Evolutionary conservation across 2,797 vertebrate species (phyloP), one percentile per base, ranked within the genome.

Genomic region (Protosalanx chinensis): DNA sequence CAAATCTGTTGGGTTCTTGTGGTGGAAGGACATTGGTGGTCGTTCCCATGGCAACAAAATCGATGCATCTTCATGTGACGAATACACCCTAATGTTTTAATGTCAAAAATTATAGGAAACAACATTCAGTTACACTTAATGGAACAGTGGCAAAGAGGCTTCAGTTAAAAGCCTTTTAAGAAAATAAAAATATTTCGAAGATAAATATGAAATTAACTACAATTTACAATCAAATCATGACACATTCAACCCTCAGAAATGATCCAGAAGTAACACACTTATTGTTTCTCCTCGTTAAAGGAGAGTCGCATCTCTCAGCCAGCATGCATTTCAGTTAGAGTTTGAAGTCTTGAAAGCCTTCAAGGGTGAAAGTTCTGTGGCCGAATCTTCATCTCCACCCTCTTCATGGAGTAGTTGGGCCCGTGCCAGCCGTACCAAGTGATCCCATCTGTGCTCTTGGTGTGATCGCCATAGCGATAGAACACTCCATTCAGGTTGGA

Each of bases 381-480:
- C 32, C 97, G 92, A 75, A 99, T 95, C 89, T 98, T 99, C 96
- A 99, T 98, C 91, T 99, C 97, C 0, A 96, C 96, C 64, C 92
- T 91, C 85, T 94, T 98, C 81, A 99, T 86, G 20, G 98, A 99
- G 49, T 98, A 98, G 88, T 88, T 94, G 20, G 96, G 94, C 1
- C 98, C 97, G 0, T 97, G 96, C 98, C 98, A 99, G 10, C 94
- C 94, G 0, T 98, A 98, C 98, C 98, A 99, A 84, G 94, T 97
- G 89, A 99, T 98, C 74, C 98, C 97, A 1, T 98, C 95, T 73
- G 90, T 85, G 84, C 87, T 94, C 78, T 91, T 94, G 67, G 75
- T 94, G 90, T 99, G 96, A 49, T 95, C 87, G 0, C 95, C 95
- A 0, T 91, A 89, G 81, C 95, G 96, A 84, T 98, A 94, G 88